phyloP scores from a whole-genome alignment of 1,140 invertebrate species.

The Hyles euphorbiae region DNA sequence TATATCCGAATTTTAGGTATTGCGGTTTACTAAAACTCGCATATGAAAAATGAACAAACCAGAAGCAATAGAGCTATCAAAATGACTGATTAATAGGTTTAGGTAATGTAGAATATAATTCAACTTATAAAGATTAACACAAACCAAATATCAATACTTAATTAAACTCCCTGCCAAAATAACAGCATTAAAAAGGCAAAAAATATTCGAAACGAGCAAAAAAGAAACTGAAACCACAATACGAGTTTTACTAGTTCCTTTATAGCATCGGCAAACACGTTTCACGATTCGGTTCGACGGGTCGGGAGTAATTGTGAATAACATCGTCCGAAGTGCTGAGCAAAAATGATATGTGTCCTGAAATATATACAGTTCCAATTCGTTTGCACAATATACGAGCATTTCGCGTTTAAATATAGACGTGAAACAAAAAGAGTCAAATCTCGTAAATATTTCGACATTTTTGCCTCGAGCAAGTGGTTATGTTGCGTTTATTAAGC shows the following conservation, averaged over 20 bases:
- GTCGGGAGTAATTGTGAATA: constrained; percentile 32
- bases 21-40: too few species aligned
- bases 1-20: too few species aligned
- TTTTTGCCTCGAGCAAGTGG: constrained; percentile 43
- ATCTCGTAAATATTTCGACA: constrained; percentile 61
- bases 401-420: constrained; percentile 36
- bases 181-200: constrained; percentile 21
- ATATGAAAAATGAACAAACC: too few species aligned
- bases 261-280: constrained; percentile 50
- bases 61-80: too few species aligned
- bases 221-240: constrained; percentile 41
- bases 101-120: too few species aligned
- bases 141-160: constrained; percentile 20
- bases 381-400: constrained; percentile 28
- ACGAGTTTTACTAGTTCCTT: constrained; percentile 56
- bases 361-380: constrained; percentile 39
- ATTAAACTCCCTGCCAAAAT: constrained; percentile 34
- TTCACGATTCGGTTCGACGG: constrained; percentile 41
- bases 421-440: constrained; percentile 39
- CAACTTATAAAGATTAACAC: too few species aligned
- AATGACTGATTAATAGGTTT: too few species aligned
- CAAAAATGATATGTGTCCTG: constrained; percentile 38
- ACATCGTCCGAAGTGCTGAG: constrained; percentile 17
- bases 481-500: constrained; percentile 57
- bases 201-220: constrained; percentile 28